Evolutionary conservation across 2,888 invertebrate species (phyloP), one percentile per base, ranked within the genome.

Genomic region (Drosophila ustulata): DNA sequence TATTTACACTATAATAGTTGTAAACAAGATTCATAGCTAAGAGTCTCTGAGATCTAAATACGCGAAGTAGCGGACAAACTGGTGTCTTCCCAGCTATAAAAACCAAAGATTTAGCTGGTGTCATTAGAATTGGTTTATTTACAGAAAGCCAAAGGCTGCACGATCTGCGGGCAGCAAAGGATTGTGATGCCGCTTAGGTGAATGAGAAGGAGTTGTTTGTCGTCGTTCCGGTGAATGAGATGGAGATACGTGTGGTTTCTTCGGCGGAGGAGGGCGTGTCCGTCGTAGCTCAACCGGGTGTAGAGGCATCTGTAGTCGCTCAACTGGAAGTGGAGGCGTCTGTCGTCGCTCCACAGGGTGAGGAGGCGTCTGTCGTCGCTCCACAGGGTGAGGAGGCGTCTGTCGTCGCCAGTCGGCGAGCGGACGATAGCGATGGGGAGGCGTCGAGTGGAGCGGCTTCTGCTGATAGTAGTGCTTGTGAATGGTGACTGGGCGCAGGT

Each of bases 381-480:
- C 34, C 5, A 6, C 13, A 2, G 39, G n/a, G 1, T 18, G 11
- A 6, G 47, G 9, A 2, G 45, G 52, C 2, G 37, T n/a, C 3
- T 65, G 66, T 4, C 79, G 70, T 0, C 77, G 78, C 82, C 82
- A 83, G 9, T 83, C 56, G 0, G 41, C 66, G 1, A 61, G 51
- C 0, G 85, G 88, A 3, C 63, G 83, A 4, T 62, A 63, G 6
- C 69, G 76, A 1, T 68, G 50, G 0, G 66, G 76, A 1, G 82
- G 78, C 3, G 80, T 68, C 0, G 83, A 75, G 25, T 71, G 78
- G 11, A 75, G 62, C 5, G 81, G 81, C 47, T 62, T 79, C 56
- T 90, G 82, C 25, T 90, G 87, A 56, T 91, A 91, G 41, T 76
- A 91, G 26, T 91, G 91, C 58, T 91, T 91, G 56, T 91, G 91